phyloP scores from a whole-genome alignment of 2,113 vertebrate species.

The Otus sunia region DNA sequence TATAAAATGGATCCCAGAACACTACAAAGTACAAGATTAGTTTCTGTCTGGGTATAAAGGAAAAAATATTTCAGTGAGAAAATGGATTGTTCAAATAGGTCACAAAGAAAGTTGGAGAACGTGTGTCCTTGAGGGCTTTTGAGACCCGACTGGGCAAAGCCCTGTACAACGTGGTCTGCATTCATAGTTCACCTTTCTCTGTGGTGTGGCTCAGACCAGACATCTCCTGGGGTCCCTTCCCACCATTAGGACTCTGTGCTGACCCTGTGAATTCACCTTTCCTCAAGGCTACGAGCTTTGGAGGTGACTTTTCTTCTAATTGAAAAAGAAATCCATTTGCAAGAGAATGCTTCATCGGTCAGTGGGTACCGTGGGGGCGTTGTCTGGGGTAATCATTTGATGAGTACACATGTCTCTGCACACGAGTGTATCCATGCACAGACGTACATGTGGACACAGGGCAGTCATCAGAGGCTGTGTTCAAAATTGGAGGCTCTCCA shows the following conservation, averaged over 20 bases:
- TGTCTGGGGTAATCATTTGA: neutral
- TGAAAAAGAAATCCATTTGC: neutral
- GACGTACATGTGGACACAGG: neutral
- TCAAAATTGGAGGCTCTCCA: neutral
- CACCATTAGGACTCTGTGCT: neutral
- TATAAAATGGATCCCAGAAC: neutral
- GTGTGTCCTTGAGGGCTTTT: neutral
- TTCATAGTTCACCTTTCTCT: neutral
- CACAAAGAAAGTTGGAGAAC: neutral
- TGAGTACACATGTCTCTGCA: neutral
- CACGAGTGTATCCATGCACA: neutral
- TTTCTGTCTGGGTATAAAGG: neutral
- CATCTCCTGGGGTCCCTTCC: neutral
- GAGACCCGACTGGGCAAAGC: neutral
- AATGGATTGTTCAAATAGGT: neutral
- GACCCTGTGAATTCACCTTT: neutral
- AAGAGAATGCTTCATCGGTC: neutral
- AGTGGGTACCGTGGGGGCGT: neutral
- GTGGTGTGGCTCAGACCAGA: neutral
- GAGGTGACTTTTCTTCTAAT: neutral
- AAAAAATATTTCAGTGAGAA: neutral
- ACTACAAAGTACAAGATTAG: neutral
- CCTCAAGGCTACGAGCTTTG: neutral
- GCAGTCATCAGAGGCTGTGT: neutral
- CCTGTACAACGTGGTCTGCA: neutral